phyloP scores from a whole-genome alignment of 2,888 invertebrate species.

The Acanthosoma haemorrhoidale region DNA sequence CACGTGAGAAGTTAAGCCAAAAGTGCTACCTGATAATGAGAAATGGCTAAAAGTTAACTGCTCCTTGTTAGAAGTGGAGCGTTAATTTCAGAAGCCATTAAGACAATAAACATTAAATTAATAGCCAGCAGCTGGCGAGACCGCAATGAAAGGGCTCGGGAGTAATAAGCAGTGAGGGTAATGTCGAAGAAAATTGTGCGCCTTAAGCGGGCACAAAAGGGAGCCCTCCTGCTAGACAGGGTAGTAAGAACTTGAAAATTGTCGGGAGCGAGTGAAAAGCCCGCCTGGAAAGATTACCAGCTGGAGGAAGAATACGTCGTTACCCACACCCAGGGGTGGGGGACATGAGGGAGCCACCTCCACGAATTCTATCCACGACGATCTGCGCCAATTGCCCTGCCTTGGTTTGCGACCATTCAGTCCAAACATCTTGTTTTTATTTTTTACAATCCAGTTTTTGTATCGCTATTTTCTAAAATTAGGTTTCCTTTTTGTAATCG shows the following conservation, averaged over 20 bases:
- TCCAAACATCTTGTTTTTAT: too few species aligned
- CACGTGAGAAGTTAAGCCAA: too few species aligned
- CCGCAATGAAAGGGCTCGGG: slow-evolving; percentile 1
- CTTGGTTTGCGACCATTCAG: too few species aligned
- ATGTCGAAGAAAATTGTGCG: slow-evolving; percentile 5
- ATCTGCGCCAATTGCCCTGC: background rate
- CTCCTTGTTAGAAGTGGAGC: too few species aligned
- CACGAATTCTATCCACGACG: background rate
- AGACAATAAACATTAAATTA: background rate
- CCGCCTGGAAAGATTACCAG: background rate
- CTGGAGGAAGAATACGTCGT: slow-evolving; percentile 12
- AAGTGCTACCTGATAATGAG: too few species aligned
- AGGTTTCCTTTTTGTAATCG: too few species aligned
- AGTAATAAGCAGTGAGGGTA: background rate
- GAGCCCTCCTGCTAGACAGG: background rate
- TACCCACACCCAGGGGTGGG: slow-evolving; percentile 4
- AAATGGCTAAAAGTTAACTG: too few species aligned
- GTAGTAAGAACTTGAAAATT: slow-evolving; percentile 4
- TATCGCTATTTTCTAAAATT: too few species aligned
- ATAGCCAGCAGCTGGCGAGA: background rate
- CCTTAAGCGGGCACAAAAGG: background rate
- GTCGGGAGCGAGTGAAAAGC: background rate
- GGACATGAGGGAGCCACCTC: background rate
- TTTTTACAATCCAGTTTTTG: too few species aligned
- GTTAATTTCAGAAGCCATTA: background rate